Conservation (phyloP, 2,113 vertebrate genomes). For the Mesocricetus auratus region DNA sequence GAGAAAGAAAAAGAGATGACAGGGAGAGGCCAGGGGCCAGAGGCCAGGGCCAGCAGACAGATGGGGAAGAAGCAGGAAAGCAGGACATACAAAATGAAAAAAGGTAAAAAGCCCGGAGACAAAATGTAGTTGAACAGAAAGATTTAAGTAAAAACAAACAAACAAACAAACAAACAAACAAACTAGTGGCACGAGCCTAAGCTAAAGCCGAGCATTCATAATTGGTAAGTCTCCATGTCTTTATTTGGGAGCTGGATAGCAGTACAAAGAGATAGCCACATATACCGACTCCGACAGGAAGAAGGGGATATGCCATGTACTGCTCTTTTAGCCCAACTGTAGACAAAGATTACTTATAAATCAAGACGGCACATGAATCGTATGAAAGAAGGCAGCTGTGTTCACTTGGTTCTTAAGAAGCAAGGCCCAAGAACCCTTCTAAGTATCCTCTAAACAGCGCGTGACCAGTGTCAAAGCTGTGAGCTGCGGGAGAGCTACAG, state of each 20-base stretch:
- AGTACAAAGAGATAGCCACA: neutral
- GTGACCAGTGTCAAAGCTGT: neutral
- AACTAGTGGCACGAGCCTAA: neutral
- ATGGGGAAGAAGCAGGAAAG: neutral
- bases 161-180: no score
- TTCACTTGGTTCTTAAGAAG: neutral
- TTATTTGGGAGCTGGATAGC: neutral
- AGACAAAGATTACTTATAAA: slow-evolving; percentile 37
- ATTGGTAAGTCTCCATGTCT: neutral
- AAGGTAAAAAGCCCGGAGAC: neutral
- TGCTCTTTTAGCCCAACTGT: neutral
- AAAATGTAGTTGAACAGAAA: neutral
- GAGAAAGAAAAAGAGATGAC: neutral
- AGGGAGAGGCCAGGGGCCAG: neutral
- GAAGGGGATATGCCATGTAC: neutral
- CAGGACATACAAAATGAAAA: neutral
- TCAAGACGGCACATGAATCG: neutral
- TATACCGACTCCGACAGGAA: neutral
- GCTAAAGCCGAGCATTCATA: neutral
- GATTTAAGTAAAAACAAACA: neutral
- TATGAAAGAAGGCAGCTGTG: neutral
- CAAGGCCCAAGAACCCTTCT: slow-evolving; percentile 16
- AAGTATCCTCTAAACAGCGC: neutral
- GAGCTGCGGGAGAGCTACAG: neutral
- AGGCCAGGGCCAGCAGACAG: no score